Percentiles rank a stretch among this genome's conserved stretches.
Evolutionary conservation across 2,888 invertebrate genomes (phyloP).

Genomic region (Scaptomyza tumidula): DNA sequence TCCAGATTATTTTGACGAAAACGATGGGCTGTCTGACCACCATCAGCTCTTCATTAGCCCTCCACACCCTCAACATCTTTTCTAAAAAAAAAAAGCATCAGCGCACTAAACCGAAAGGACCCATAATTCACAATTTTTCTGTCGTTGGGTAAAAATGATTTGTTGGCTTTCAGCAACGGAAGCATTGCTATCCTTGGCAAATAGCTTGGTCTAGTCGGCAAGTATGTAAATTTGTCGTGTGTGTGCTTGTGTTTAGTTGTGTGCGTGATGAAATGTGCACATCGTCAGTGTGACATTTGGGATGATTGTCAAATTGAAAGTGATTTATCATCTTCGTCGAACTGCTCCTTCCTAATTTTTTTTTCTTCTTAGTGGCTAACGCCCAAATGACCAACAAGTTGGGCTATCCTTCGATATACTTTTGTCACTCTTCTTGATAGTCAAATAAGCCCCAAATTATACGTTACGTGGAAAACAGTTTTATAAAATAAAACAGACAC

Average conservation of each 20-base stretch:
- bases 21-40: too few species aligned
- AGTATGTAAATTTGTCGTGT: constrained; percentile 59
- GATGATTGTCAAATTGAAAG: constrained; percentile 77
- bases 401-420: too few species aligned
- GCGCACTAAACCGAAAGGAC: constrained; percentile 23
- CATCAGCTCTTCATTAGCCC: too few species aligned
- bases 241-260: constrained; percentile 10
- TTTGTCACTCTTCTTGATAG: too few species aligned
- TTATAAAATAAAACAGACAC: too few species aligned
- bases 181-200: constrained; percentile 36
- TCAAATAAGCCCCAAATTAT: too few species aligned
- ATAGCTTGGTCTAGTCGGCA: constrained; percentile 43
- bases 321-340: constrained; percentile 69
- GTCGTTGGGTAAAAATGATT: constrained; percentile 57
- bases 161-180: constrained; percentile 49
- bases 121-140: constrained; percentile 9
- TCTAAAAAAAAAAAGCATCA: background rate
- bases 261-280: too few species aligned
- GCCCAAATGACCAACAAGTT: too few species aligned
- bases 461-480: too few species aligned
- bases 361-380: too few species aligned
- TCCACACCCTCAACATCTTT: too few species aligned
- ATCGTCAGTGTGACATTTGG: constrained; percentile 61
- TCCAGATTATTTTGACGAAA: background rate
- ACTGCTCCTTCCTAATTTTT: too few species aligned